Conservation (phyloP, 2,797 vertebrate species). For the Molossus molossus region DNA sequence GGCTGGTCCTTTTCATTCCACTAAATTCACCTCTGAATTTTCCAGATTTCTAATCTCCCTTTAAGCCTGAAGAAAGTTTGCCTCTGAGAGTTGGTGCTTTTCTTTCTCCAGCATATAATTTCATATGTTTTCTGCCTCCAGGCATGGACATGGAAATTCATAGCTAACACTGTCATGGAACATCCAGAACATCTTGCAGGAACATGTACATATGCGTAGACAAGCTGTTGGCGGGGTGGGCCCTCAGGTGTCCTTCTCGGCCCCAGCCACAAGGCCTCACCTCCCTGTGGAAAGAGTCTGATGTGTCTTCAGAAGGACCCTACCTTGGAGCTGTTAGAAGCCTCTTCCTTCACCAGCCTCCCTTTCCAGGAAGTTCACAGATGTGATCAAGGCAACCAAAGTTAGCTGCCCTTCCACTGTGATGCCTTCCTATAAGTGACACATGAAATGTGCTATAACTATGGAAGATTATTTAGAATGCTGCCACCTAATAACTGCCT, state of each 20-base stretch:
- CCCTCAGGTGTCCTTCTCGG: not conserved
- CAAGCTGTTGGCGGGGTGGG: not conserved
- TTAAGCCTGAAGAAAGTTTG: not conserved
- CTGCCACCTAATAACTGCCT: not conserved
- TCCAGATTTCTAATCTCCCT: conserved; percentile 19
- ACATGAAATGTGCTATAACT: not conserved
- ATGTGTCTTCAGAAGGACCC: not conserved
- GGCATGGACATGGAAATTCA: not conserved
- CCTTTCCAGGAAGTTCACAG: not conserved
- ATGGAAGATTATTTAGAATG: not conserved
- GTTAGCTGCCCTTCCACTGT: not conserved
- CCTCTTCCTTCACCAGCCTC: not conserved
- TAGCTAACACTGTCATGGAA: not conserved
- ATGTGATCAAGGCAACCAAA: conserved; percentile 34
- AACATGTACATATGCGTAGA: not conserved
- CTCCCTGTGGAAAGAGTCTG: not conserved
- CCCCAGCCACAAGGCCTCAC: not conserved
- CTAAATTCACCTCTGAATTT: not conserved
- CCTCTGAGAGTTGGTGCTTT: not conserved
- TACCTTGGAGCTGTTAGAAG: not conserved
- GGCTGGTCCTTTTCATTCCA: conserved; percentile 3
- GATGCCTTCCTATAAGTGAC: not conserved
- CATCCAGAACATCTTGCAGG: not conserved
- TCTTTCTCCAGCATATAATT: not conserved
- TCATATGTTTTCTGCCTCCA: not conserved